A percentile compares a stretch with the other conserved stretches of the same genome.
Conservation (phyloP, 2,797 vertebrate genomes). For the Coilia nasus region DNA sequence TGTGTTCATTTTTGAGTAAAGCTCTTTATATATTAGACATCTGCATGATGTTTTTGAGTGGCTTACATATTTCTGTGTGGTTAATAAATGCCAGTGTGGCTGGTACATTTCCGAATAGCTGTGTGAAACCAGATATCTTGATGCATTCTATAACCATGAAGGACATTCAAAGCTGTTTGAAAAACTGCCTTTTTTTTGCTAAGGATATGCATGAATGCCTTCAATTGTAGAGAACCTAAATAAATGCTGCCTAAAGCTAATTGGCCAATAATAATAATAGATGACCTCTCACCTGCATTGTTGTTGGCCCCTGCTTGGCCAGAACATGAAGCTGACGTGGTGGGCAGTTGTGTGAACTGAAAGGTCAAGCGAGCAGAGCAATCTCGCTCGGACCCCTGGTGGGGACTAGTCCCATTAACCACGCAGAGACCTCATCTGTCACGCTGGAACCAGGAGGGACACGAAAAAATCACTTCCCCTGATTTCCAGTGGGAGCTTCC, state of each 20-base stretch:
- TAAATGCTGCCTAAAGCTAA: not conserved
- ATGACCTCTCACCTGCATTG: not conserved
- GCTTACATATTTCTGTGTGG: too few species aligned
- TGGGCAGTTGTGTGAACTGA: not conserved
- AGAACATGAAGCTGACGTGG: not conserved
- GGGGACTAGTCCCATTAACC: not conserved
- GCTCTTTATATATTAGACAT: not conserved
- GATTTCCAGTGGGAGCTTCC: not conserved
- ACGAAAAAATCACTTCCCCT: not conserved
- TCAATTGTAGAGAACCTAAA: not conserved
- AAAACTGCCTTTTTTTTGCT: not conserved
- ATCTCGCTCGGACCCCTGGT: not conserved
- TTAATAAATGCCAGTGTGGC: too few species aligned
- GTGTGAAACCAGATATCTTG: not conserved
- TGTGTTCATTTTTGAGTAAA: not conserved
- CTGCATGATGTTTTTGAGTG: too few species aligned
- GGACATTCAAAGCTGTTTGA: constrained; percentile 6
- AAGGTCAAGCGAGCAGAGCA: not conserved
- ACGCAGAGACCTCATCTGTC: not conserved
- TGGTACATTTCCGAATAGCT: not conserved
- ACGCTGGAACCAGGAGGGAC: not conserved
- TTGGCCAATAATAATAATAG: not conserved
- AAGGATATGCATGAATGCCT: not conserved
- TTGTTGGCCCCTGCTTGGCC: not conserved
- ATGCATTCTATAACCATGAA: not conserved